Evolutionary conservation across 2,113 vertebrate species (phyloP).

Genomic region (Semnornis frantzii): DNA sequence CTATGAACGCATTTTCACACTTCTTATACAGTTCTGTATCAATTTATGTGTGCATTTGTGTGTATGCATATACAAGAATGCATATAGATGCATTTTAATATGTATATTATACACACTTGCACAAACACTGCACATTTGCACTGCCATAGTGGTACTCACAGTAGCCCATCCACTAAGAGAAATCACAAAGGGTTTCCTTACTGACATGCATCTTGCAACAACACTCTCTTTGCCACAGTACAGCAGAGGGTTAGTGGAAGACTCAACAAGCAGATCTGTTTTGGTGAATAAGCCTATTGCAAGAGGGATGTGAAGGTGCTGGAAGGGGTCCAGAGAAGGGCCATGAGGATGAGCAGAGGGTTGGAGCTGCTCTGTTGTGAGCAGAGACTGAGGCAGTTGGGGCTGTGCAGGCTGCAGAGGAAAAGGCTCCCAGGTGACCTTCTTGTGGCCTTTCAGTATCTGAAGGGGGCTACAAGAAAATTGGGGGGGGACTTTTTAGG

Average conservation of each 20-base stretch:
- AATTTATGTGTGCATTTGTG: background rate
- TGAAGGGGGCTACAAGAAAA: too few relatives aligned
- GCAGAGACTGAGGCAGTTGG: too few relatives aligned
- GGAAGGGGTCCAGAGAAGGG: too few relatives aligned
- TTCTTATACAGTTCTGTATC: background rate
- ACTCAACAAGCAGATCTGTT: background rate
- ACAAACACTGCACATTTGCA: fast-evolving
- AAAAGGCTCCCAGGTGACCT: too few relatives aligned
- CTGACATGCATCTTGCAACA: background rate
- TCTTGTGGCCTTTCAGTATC: too few relatives aligned
- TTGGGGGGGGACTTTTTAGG: too few relatives aligned
- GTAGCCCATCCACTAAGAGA: background rate
- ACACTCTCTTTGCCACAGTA: background rate
- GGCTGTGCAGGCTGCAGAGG: too few relatives aligned
- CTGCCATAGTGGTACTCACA: background rate
- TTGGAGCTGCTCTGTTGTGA: too few relatives aligned
- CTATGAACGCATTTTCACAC: too few relatives aligned
- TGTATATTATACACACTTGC: background rate
- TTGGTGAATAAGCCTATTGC: background rate
- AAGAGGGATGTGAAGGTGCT: too few relatives aligned
- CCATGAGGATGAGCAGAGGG: too few relatives aligned
- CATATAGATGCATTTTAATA: background rate
- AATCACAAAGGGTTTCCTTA: background rate
- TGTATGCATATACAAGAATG: background rate
- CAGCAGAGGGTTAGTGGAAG: background rate